Percentiles rank a stretch among this genome's conserved stretches.
phyloP scores from a whole-genome alignment of 2,797 vertebrate genomes.

The Ptychobarbus kaznakovi region DNA sequence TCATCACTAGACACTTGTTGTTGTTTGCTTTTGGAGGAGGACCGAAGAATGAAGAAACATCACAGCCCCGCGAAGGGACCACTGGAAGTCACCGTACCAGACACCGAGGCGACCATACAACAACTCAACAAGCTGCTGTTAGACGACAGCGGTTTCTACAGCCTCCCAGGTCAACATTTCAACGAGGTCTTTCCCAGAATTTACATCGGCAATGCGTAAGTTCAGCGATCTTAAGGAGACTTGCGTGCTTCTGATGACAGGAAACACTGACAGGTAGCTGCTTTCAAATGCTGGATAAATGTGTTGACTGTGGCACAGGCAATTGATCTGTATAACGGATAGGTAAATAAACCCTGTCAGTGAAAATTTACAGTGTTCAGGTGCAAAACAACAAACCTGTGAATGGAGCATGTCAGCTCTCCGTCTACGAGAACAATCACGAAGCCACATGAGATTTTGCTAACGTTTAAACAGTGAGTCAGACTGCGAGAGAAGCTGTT shows the following conservation, averaged over 20 bases:
- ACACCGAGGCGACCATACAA: slow-evolving; percentile 84
- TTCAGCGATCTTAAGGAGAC: slow-evolving; percentile 56
- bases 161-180: slow-evolving; percentile 92
- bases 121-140: slow-evolving; percentile 93
- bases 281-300: background rate
- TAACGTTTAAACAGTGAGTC: background rate
- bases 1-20: slow-evolving; percentile 57
- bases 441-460: slow-evolving; percentile 5
- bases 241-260: background rate
- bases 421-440: slow-evolving; percentile 7
- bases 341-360: slow-evolving; percentile 15
- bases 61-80: slow-evolving; percentile 75
- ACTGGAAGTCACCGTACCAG: slow-evolving; percentile 68
- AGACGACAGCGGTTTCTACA: slow-evolving; percentile 91
- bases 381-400: slow-evolving; percentile 47
- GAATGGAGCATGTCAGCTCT: slow-evolving; percentile 36
- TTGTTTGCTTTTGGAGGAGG: slow-evolving; percentile 35
- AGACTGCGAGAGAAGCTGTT: slow-evolving; percentile 9
- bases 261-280: slow-evolving; percentile 57
- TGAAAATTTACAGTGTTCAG: slow-evolving; percentile 16
- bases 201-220: slow-evolving; percentile 98
- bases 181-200: slow-evolving; percentile 94
- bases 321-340: slow-evolving; percentile 7
- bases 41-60: slow-evolving; percentile 80
- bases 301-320: background rate